Evolutionary conservation across 2,888 invertebrate species (phyloP), one percentile per base, ranked within the genome.

Genomic region (Byasa hedistus): DNA sequence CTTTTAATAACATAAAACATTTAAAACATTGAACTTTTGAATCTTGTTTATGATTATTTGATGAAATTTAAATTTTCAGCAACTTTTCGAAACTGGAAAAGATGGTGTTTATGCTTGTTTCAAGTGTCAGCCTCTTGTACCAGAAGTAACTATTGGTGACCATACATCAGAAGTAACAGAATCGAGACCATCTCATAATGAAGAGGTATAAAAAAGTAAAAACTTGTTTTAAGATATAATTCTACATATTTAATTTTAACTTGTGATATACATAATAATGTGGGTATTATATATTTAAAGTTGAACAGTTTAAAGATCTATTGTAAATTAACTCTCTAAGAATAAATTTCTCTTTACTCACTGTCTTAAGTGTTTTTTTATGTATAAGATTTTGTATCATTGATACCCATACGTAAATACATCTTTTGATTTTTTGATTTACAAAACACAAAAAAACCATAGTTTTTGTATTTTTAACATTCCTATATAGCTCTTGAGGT

Each of bases 91-190:
- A 73, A 91, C 91, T 0, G 86, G 86, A 65, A 85, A 87, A 65
- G 86, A 87, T 70, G 90, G 87, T 63, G 81, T 90, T 17, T 87
- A 89, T 69, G 90, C 91, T 51, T 92, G 92, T 72, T 89, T 88
- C 72, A 92, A 91, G 75, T 92, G 92, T 70, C 91, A 91, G 76
- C 92, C 91, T 0, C 78, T 91, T 69, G 89, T 91, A 62, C 91
- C 91, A n/a, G 91, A 91, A 76, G 81, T 91, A 60, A 89, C 87
- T 21, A 80, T 90, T 60, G 88, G 80, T 51, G 88, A 89, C 66
- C 82, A 79, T 70, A 72, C 71, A 21, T 69, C 73, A 2, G 75
- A 75, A 57, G 69, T 69, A 51, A 68, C 79, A 1, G 79, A 78
- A 36, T 72, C 75, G 15, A 77, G 78, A 27, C 69, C 79, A 52